phyloP scores from a whole-genome alignment of 2,113 vertebrate species.

The Jacana jacana region DNA sequence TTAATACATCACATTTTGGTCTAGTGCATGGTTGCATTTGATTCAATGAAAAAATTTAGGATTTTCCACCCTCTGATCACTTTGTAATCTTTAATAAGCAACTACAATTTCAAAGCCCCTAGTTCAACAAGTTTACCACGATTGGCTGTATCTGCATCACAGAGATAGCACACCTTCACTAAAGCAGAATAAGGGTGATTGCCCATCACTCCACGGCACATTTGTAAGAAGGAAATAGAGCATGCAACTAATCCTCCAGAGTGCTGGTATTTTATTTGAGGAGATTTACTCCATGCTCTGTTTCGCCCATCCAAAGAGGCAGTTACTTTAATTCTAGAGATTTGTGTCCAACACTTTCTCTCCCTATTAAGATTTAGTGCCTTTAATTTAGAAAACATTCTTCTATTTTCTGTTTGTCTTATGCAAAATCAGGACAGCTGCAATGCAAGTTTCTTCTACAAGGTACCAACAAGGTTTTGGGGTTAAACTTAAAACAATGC shows the following conservation, averaged over 20 bases:
- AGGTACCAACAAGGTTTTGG: background rate
- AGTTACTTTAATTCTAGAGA: conserved; percentile 53
- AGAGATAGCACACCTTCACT: conserved; percentile 44
- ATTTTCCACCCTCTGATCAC: background rate
- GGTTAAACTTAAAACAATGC: background rate
- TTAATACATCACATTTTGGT: background rate
- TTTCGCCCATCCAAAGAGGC: conserved; percentile 41
- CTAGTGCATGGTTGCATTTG: background rate
- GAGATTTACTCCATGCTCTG: conserved; percentile 71
- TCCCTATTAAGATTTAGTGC: background rate
- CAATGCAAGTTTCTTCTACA: background rate
- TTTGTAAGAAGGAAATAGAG: conserved; percentile 65
- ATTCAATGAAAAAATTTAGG: background rate
- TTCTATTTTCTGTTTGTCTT: background rate
- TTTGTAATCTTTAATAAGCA: conserved; percentile 27
- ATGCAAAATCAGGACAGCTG: background rate
- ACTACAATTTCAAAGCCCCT: background rate
- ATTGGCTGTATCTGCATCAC: conserved; percentile 6
- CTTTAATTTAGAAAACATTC: background rate
- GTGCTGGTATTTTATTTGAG: conserved; percentile 60
- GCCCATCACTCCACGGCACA: conserved; percentile 36
- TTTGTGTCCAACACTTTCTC: background rate
- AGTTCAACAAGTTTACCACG: conserved; percentile 11
- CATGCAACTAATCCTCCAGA: conserved; percentile 62
- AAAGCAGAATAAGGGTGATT: conserved; percentile 10